Base-by-base conservation (phyloP, 2,797 vertebrate genomes). In the Eutrigla gurnardus region DNA sequence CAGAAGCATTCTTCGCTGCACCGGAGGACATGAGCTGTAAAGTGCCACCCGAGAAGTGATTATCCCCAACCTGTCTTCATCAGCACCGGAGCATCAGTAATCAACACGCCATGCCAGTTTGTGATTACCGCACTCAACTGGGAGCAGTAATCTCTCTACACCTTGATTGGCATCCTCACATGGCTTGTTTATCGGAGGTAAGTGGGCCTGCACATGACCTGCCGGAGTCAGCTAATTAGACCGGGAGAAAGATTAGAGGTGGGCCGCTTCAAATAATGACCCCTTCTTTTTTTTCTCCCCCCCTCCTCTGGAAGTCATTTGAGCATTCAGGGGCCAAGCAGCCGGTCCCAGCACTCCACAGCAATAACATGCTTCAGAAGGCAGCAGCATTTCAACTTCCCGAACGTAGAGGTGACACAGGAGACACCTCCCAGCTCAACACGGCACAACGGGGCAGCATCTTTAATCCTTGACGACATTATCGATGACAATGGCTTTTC, bases 91-190 rank as follows among this genome's bases (percentile, higher is more conserved):
- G 61, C 62, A 70, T 86, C 80, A 55, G 86, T 75, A 91, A 92
- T 93, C 88, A 93, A 82, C 81, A 70, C 72, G 53, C 73, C 82
- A 84, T 75, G 72, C 80, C 66, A 82, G 81, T 84, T 79, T 82
- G 80, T 86, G 72, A 91, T 89, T 85, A 85, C 78, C 10, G 42
- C 80, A 64, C 79, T 80, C 93, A 50, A 79, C 79, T 40, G 84
- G 85, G 80, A 85, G 73, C 81, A 59, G 66, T 58, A 74, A 69
- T 80, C 69, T 65, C 73, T 87, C 77, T 70, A 84, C 73, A 66
- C 65, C 88, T 77, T 91, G 92, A 93, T 92, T 93, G 84, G 79
- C 75, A 84, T 86, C 86, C 82, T 87, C 67, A 71, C 68, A 82
- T 18, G 77, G 72, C 85, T 77, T 89, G 87, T 89, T 90, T 86